phyloP scores from a whole-genome alignment of 1,140 invertebrate species.

The Drosophila mojavensis region DNA sequence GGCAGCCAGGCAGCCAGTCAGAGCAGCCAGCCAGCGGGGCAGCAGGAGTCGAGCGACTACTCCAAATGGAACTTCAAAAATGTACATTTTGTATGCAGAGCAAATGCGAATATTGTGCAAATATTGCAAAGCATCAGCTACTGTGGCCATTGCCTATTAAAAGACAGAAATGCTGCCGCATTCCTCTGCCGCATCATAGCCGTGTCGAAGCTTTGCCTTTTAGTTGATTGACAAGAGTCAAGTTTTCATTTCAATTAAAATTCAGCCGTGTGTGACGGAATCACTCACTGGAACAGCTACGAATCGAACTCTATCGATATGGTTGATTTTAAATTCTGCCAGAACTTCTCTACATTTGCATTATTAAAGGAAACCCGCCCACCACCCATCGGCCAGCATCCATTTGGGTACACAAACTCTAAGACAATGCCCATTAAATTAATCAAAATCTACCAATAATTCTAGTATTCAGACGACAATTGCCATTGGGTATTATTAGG shows the following conservation, averaged over 20 bases:
- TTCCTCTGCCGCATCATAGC: no score
- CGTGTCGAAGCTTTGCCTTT: background rate
- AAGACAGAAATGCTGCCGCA: slow-evolving; percentile 6
- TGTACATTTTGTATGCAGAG: slow-evolving; percentile 57
- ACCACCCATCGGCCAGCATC: no score
- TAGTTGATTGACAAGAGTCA: background rate
- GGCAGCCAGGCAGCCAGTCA: background rate
- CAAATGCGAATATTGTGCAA: slow-evolving; percentile 71
- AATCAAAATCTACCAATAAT: slow-evolving; percentile 37
- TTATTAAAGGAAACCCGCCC: no score
- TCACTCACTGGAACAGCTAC: no score
- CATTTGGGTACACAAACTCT: slow-evolving; percentile 5
- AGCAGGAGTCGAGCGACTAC: background rate
- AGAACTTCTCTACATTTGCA: no score
- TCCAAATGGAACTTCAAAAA: slow-evolving; percentile 27
- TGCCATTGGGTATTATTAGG: slow-evolving; percentile 15
- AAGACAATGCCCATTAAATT: slow-evolving; percentile 41
- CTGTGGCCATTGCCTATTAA: slow-evolving; percentile 45
- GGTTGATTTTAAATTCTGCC: no score
- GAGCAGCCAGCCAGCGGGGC: background rate
- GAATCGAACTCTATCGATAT: no score
- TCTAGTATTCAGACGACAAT: slow-evolving; percentile 19
- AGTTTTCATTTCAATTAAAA: no score
- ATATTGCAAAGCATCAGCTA: slow-evolving; percentile 48
- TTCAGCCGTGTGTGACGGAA: no score